Conservation (phyloP, 2,113 vertebrate species). For the Nycticryphes semicollaris region DNA sequence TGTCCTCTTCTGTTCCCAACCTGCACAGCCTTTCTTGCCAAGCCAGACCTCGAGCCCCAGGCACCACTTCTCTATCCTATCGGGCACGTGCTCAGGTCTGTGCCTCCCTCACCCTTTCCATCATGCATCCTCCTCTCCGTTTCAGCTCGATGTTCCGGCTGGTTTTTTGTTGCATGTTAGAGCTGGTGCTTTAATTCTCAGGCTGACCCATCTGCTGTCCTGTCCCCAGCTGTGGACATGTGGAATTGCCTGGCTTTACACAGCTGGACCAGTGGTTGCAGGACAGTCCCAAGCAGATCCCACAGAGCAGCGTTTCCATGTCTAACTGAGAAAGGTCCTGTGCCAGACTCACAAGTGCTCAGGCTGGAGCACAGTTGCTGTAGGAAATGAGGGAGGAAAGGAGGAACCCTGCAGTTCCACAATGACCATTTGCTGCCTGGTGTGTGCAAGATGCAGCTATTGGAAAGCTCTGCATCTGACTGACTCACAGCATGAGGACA, state of each 20-base stretch:
- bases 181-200: background rate
- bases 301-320: accelerated
- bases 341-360: background rate
- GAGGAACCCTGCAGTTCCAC: background rate
- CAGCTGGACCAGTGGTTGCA: background rate
- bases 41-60: background rate
- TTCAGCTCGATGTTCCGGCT: background rate
- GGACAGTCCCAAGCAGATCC: background rate
- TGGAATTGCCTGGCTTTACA: accelerated
- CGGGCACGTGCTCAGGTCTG: too few relatives aligned
- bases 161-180: background rate
- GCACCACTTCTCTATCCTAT: background rate
- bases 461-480: background rate
- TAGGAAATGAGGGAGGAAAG: background rate
- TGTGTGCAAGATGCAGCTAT: background rate
- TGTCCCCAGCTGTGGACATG: accelerated
- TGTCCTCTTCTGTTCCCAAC: background rate
- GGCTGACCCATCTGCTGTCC: background rate
- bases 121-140: accelerated
- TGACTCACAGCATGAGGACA: background rate
- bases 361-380: background rate
- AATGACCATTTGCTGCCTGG: background rate
- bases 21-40: background rate
- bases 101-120: background rate
- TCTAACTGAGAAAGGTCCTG: background rate